These are phyloP conservation scores for Plagiodera versicolora DNA, from an alignment of 2,888 invertebrate species.

Conservation along the genomic window DNA sequence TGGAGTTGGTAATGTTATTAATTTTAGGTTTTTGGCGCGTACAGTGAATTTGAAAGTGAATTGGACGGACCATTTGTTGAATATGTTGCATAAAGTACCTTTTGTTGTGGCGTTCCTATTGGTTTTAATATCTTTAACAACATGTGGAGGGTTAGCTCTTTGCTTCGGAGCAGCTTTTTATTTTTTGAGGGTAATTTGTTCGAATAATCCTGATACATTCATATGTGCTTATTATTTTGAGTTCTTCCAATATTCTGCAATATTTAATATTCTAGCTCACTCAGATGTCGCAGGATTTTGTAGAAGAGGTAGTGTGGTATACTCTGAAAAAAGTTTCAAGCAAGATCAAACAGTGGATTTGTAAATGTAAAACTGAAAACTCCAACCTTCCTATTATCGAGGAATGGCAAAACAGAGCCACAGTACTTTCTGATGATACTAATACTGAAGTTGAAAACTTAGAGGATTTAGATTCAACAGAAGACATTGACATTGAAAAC, in stretches of 20 bases:
- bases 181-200: conserved; percentile 69
- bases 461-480: background rate
- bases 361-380: conserved; percentile 17
- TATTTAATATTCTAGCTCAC: conserved; percentile 60
- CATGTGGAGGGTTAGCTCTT: conserved; percentile 76
- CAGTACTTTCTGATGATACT: background rate
- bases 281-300: conserved; percentile 74
- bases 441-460: conserved; percentile 1
- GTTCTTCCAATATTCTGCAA: background rate
- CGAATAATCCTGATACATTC: too few species aligned
- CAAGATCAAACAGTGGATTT: conserved; percentile 38
- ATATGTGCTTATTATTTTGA: too few species aligned
- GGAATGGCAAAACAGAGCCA: background rate
- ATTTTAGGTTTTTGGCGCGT: conserved; percentile 56
- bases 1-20: background rate
- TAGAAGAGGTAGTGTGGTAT: conserved; percentile 58
- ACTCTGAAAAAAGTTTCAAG: conserved; percentile 45
- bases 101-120: conserved; percentile 66
- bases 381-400: background rate
- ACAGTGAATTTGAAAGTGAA: conserved; percentile 53
- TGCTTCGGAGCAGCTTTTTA: conserved; percentile 68
- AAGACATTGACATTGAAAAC: background rate
- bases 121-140: conserved; percentile 64
- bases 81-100: conserved; percentile 70
- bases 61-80: conserved; percentile 66